Conservation (phyloP, 2,113 vertebrate species). For the Oryzias javanicus region DNA sequence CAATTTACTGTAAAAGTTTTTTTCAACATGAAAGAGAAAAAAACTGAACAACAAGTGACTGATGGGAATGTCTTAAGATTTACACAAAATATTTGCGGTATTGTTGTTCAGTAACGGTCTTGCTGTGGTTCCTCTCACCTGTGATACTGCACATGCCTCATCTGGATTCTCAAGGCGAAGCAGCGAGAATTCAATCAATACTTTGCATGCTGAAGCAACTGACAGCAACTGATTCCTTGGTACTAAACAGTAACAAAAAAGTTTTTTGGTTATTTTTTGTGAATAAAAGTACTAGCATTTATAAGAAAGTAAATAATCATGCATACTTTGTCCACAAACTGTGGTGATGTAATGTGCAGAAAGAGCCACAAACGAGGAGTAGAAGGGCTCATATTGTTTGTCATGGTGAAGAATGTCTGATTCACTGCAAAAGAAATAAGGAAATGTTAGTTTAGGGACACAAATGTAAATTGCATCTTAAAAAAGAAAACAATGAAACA, state of each 20-base stretch:
- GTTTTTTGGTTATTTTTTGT: background rate
- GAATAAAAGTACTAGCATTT: background rate
- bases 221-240: conserved; percentile 95
- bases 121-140: conserved; percentile 77
- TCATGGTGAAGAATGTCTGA: conserved; percentile 97
- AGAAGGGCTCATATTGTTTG: conserved; percentile 99
- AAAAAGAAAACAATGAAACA: background rate
- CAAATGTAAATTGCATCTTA: background rate
- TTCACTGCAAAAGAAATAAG: conserved; percentile 78
- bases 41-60: background rate
- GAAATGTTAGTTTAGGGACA: conserved; percentile 6
- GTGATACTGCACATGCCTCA: conserved; percentile 96
- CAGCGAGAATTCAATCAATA: conserved; percentile 96
- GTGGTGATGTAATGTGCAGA: conserved; percentile 99
- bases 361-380: conserved; percentile 97
- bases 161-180: conserved; percentile 96
- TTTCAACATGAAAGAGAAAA: background rate
- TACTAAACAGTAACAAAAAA: conserved; percentile 73
- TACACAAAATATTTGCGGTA: background rate
- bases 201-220: conserved; percentile 95
- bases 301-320: conserved; percentile 13
- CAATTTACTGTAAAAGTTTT: background rate
- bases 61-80: background rate
- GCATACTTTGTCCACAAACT: conserved; percentile 95
- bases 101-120: background rate